These are phyloP conservation scores for Gorsachius goisagi DNA, from an alignment of 2,113 vertebrate species.

Conservation along the genomic window DNA sequence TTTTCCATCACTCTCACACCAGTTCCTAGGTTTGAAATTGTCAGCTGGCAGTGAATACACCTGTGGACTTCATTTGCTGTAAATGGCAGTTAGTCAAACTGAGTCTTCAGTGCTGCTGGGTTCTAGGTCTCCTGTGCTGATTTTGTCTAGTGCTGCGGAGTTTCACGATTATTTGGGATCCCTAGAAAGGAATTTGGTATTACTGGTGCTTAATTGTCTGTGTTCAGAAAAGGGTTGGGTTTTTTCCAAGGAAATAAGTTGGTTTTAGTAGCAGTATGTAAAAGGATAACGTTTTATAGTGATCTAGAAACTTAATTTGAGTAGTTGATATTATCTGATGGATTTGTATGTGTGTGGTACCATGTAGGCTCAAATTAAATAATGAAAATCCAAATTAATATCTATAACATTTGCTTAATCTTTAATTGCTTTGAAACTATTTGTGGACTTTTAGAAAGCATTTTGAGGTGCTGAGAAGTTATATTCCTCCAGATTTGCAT, in stretches of 20 bases:
- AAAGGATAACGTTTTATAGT: not conserved
- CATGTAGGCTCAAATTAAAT: not conserved
- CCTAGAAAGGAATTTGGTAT: not conserved
- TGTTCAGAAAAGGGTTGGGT: not conserved
- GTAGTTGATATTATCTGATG: not conserved
- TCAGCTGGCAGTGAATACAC: not conserved
- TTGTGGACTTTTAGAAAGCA: not conserved
- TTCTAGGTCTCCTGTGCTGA: rapidly evolving
- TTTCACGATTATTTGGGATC: not conserved
- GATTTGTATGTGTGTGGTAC: not conserved
- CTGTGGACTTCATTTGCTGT: not conserved
- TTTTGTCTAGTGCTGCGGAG: not conserved
- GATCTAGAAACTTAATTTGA: not conserved
- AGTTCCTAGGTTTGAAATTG: not conserved
- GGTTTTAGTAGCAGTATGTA: not conserved
- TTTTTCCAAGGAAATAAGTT: not conserved
- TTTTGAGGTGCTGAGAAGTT: not conserved
- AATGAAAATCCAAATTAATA: not conserved
- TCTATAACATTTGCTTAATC: not conserved
- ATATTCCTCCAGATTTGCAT: not conserved
- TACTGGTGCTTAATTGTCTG: not conserved
- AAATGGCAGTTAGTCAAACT: not conserved
- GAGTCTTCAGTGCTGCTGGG: not conserved
- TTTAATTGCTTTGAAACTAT: not conserved
- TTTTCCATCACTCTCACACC: not conserved